Base-by-base conservation (phyloP, 2,888 invertebrate genomes). In the Eudemis profundana region DNA sequence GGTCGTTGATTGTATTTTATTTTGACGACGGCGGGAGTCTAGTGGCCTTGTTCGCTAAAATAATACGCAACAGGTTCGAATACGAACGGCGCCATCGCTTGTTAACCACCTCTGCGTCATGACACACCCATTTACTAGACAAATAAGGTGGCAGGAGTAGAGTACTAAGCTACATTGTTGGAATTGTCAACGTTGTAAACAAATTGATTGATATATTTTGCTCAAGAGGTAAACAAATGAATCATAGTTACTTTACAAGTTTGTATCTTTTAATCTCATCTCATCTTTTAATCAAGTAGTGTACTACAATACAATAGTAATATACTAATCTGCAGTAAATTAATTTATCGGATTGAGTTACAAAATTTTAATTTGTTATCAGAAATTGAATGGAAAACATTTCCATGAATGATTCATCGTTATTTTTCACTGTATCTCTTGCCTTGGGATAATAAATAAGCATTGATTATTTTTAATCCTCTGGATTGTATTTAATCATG, bases 121-220 rank as follows among this genome's bases (percentile, higher is more conserved):
- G 89, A 90, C 91, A 91, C 91, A 91, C 91, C 91, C 91, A 89
- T 88, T 66, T 83, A 73, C 72, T 87, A 79, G 82, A 83, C 88
- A 79, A 88, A 89, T 89, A 89, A 84, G 86, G 84, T 78, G 73
- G 75, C 79, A 77, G 84, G 78, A 78, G 82, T 78, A 75, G 76
- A 74, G 81, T 80, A 79, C 79, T 78, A 77, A 75, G 71, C 65
- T 60, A 67, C 46, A 56, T 51, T 60, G 65, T 69, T 70, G 67
- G 62, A 66, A 65, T 70, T 27, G 47, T 54, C 44, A 56, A 67
- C 27, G 53, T 19, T 61, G 59, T 66, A 56, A 62, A 68, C 51
- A 69, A 57, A 54, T 64, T 54, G 12, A 53, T 53, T 47, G 38
- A 47, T 23, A 4, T 54, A 47, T 54, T 64, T 36, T 46, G 33